Conservation (phyloP, 1,140 invertebrate genomes). For the Condylostylus longicornis region DNA sequence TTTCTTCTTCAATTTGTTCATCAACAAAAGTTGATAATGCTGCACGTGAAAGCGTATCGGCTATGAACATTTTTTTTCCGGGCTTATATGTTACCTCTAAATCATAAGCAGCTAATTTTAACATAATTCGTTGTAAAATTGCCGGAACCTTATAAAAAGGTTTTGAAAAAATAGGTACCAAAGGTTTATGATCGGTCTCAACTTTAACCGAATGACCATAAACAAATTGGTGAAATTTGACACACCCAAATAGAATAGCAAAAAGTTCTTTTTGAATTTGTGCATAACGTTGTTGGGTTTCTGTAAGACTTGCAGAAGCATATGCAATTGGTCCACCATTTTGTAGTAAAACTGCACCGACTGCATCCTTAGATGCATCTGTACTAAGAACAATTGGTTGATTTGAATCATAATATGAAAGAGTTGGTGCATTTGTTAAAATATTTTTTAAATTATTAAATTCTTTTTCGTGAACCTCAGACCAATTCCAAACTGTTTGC, state of each 20-base stretch:
- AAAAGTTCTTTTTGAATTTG: slow-evolving; percentile 34
- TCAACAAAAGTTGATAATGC: slow-evolving; percentile 10
- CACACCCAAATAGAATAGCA: slow-evolving; percentile 26
- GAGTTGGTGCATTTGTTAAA: slow-evolving; percentile 15
- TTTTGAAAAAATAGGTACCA: slow-evolving; percentile 33
- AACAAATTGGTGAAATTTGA: slow-evolving; percentile 29
- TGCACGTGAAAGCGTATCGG: slow-evolving; percentile 31
- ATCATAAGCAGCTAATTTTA: slow-evolving; percentile 29
- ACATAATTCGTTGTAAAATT: slow-evolving; percentile 23
- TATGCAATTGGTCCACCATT: slow-evolving; percentile 20
- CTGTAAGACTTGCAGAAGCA: slow-evolving; percentile 19
- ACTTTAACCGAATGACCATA: slow-evolving; percentile 17
- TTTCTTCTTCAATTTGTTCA: slow-evolving; percentile 10
- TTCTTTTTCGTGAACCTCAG: slow-evolving; percentile 5
- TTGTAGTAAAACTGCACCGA: slow-evolving; percentile 25
- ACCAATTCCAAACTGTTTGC: slow-evolving; percentile 3
- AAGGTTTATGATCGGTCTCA: slow-evolving; percentile 34
- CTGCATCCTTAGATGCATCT: slow-evolving; percentile 22
- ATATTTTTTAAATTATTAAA: slow-evolving; percentile 16
- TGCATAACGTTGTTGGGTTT: slow-evolving; percentile 27
- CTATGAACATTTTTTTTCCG: slow-evolving; percentile 32
- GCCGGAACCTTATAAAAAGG: slow-evolving; percentile 24
- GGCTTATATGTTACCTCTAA: slow-evolving; percentile 28
- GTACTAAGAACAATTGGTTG: slow-evolving; percentile 16
- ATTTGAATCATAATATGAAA: slow-evolving; percentile 20